Base-by-base conservation (phyloP, 2,113 vertebrate species). In the Epinephelus fuscoguttatus region DNA sequence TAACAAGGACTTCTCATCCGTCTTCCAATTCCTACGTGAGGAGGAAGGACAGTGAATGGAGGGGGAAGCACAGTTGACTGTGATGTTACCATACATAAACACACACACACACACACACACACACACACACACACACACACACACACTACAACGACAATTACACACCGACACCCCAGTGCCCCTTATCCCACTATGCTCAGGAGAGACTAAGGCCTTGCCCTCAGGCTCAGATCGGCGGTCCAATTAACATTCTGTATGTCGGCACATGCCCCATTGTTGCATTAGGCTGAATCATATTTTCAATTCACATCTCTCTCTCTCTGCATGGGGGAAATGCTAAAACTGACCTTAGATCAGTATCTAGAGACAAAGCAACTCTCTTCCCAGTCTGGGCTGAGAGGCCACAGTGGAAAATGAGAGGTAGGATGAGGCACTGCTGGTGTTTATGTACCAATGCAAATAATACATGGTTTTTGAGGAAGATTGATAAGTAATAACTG, bases 1-100 rank as follows among this genome's bases (percentile, higher is more conserved):
- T 80, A 94, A 95, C 94, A 99, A 99, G 95, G 98, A 99, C 95
- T 99, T 99, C 96, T 99, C 98, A 23, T 95, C 98, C 1, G 96
- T 99, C 84, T 99, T 99, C 96, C 98, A 99, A 92, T 99, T 98
- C 92, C 96, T 99, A 60, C 97, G 98, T 3, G 98, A 99, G 87
- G 98, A 99, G 88, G 97, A 99, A 91, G 94, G 85, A 85, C 96
- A 97, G 94, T 95, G 93, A 94, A 75, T 49, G 61, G 40, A 75
- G 71, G 78, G 50, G 71, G 67, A 74, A 68, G 62, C 50, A 71
- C 49, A 62, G 80, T n/a, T 72, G 66, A 77, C 81, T 78, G 55
- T 63, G 75, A 73, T 75, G 57, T 79, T 89, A 75, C 76, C 33
- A 59, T 40, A 57, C 56, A 78, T 45, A 75, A 27, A 82, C 61